Evolutionary conservation across 2,113 vertebrate genomes (phyloP).

Genomic region (Lophius piscatorius): DNA sequence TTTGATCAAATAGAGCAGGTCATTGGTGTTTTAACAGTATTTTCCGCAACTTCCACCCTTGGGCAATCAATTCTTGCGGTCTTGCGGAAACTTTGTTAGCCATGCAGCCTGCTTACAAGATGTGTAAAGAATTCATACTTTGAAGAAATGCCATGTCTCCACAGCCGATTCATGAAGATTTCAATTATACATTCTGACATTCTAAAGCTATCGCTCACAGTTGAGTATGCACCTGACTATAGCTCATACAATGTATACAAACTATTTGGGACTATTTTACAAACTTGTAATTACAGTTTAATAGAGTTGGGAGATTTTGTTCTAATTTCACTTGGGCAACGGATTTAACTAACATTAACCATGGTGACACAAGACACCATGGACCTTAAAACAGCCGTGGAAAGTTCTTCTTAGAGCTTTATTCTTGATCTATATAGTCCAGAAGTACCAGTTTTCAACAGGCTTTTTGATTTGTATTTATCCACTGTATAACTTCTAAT

Average conservation of each 20-base stretch:
- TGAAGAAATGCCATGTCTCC: neutral
- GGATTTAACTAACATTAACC: slow-evolving; percentile 7
- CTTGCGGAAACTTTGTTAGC: slow-evolving; percentile 25
- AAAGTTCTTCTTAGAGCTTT: too few relatives aligned
- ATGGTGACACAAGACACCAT: too few relatives aligned
- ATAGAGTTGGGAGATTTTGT: neutral
- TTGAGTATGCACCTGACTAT: too few relatives aligned
- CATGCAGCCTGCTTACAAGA: slow-evolving; percentile 25
- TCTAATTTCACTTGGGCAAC: neutral
- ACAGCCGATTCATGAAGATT: neutral
- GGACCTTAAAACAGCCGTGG: too few relatives aligned
- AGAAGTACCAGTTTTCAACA: too few relatives aligned
- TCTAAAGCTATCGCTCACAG: neutral
- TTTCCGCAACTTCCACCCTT: slow-evolving; percentile 15
- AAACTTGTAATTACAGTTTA: neutral
- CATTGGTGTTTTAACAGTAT: slow-evolving; percentile 37
- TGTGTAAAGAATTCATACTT: slow-evolving; percentile 1
- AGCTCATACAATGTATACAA: too few relatives aligned
- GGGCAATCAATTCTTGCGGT: slow-evolving; percentile 19
- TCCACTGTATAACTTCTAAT: too few relatives aligned
- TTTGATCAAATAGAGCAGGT: slow-evolving; percentile 46
- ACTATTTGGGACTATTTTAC: slow-evolving; percentile 4
- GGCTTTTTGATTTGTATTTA: too few relatives aligned
- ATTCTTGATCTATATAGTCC: too few relatives aligned
- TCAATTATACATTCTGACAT: neutral